These are phyloP conservation scores for Hypotaenidia okinawae DNA, from an alignment of 2,797 vertebrate species.

Conservation along the genomic window DNA sequence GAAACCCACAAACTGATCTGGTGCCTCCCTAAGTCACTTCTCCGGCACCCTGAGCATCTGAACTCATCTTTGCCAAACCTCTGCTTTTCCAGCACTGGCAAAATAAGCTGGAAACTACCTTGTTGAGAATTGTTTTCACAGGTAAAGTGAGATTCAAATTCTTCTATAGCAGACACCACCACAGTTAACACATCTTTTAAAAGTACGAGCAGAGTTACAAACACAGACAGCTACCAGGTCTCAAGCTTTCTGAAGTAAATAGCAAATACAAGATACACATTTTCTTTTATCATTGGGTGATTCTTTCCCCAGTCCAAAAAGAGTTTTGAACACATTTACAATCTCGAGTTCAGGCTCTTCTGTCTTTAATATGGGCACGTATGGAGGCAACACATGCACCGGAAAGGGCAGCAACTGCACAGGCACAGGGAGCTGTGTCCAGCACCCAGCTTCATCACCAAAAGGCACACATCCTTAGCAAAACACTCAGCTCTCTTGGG, in stretches of 20 bases:
- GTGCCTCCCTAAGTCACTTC: neutral
- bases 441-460: neutral
- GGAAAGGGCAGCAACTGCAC: neutral
- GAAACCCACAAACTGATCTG: neutral
- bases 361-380: fast-evolving
- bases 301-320: neutral
- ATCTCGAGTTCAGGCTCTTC: neutral
- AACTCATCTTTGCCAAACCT: neutral
- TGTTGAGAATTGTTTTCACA: neutral
- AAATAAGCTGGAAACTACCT: neutral
- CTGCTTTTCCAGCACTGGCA: neutral
- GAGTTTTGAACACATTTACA: neutral
- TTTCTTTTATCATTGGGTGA: neutral
- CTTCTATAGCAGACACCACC: neutral
- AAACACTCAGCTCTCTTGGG: neutral
- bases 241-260: neutral
- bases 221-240: neutral
- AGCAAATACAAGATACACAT: neutral
- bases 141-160: neutral
- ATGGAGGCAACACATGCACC: neutral
- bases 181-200: neutral
- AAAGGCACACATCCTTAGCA: neutral
- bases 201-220: neutral
- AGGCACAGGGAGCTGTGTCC: neutral
- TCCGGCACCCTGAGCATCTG: neutral